Conservation (phyloP, 1,140 invertebrate genomes). For the Heliconius himera region DNA sequence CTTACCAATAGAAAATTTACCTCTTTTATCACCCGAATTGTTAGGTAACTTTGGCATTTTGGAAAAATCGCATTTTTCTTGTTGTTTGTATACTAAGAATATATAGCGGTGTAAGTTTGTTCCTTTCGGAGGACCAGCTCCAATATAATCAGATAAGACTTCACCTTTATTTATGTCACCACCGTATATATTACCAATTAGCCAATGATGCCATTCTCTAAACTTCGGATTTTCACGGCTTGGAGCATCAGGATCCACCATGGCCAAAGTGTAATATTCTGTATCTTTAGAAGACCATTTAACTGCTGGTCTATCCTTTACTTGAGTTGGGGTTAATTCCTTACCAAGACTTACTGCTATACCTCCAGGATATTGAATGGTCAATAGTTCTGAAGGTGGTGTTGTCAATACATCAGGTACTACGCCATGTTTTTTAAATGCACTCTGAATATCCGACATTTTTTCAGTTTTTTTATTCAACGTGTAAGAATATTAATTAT, state of each 20-base stretch:
- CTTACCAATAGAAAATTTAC: constrained; percentile 68
- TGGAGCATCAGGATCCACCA: constrained; percentile 96
- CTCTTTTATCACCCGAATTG: constrained; percentile 69
- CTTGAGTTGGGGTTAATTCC: constrained; percentile 70
- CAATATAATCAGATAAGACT: constrained; percentile 90
- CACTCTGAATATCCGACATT: constrained; percentile 62
- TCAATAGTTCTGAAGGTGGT: constrained; percentile 61
- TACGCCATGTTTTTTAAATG: constrained; percentile 66
- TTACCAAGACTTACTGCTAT: constrained; percentile 53
- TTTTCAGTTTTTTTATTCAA: constrained; percentile 1
- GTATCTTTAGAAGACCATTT: constrained; percentile 69
- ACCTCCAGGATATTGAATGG: constrained; percentile 56
- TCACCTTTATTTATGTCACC: constrained; percentile 88
- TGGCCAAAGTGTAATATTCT: constrained; percentile 88
- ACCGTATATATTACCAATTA: constrained; percentile 94
- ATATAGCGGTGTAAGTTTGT: constrained; percentile 90
- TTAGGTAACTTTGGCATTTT: constrained; percentile 46
- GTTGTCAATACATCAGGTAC: constrained; percentile 67
- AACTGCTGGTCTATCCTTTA: constrained; percentile 66
- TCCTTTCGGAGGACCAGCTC: constrained; percentile 91
- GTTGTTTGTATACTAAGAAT: constrained; percentile 64
- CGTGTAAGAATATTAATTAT: background rate
- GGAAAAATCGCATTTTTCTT: constrained; percentile 47
- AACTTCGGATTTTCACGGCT: constrained; percentile 90
- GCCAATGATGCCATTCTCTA: constrained; percentile 96